These are phyloP conservation scores for Podilymbus podiceps DNA, from an alignment of 2,113 vertebrate genomes.

Conservation along the genomic window DNA sequence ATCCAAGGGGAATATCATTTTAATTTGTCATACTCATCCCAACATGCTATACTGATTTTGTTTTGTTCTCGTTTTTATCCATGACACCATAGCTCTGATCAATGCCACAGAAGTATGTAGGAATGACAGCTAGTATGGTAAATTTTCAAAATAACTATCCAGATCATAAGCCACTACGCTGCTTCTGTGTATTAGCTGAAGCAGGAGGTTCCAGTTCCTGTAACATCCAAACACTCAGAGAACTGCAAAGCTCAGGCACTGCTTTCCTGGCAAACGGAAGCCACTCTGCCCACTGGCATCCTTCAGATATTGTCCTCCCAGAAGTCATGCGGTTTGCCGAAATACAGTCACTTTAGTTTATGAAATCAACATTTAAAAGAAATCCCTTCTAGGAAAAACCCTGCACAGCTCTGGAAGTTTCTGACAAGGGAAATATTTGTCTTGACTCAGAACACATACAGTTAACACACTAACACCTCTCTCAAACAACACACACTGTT, in stretches of 20 bases:
- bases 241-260: background rate
- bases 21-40: background rate
- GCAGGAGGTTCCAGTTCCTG: background rate
- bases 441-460: background rate
- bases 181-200: background rate
- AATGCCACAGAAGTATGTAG: background rate
- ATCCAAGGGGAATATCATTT: background rate
- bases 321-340: background rate
- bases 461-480: fast-evolving
- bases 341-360: background rate
- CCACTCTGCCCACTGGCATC: background rate
- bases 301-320: background rate
- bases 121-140: background rate
- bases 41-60: background rate
- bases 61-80: background rate
- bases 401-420: background rate
- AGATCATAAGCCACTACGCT: background rate
- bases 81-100: background rate
- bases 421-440: background rate
- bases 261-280: background rate
- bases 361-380: background rate
- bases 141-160: background rate
- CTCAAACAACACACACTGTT: background rate
- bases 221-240: background rate
- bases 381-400: background rate